Percentiles rank a stretch among this genome's conserved stretches.
phyloP scores from a whole-genome alignment of 2,888 invertebrate species.

The Metopia argyrocephala region DNA sequence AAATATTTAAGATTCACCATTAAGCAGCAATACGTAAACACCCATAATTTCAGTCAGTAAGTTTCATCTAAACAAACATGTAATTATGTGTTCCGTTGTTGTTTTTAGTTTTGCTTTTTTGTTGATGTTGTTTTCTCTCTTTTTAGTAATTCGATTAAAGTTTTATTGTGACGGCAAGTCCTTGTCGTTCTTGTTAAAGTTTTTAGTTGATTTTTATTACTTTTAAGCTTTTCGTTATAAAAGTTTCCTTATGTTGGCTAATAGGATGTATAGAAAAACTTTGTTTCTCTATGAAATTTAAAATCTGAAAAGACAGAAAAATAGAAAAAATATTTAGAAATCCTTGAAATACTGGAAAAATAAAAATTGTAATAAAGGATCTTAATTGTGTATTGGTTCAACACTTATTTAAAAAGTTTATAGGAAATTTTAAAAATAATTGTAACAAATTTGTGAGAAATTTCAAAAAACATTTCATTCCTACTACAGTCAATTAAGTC shows the following conservation, averaged over 20 bases:
- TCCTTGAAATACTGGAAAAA: too few relatives aligned
- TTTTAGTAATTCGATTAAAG: too few relatives aligned
- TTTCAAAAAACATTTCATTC: too few relatives aligned
- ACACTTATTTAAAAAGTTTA: too few relatives aligned
- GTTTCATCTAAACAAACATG: background rate
- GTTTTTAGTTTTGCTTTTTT: background rate
- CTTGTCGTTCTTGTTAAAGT: conserved; percentile 22
- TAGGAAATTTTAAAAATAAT: too few relatives aligned
- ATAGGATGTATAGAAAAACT: background rate
- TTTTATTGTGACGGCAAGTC: too few relatives aligned
- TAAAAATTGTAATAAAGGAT: too few relatives aligned
- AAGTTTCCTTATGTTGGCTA: background rate
- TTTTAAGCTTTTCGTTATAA: conserved; percentile 1
- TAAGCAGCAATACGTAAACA: conserved; percentile 43
- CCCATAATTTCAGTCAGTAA: conserved; percentile 34
- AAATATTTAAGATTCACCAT: conserved; percentile 26
- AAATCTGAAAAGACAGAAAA: conserved; percentile 28
- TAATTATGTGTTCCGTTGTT: background rate
- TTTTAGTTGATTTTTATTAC: conserved; percentile 2
- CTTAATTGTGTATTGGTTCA: too few relatives aligned
- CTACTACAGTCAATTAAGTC: too few relatives aligned
- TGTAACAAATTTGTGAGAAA: too few relatives aligned
- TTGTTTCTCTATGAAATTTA: background rate
- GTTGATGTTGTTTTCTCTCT: background rate
- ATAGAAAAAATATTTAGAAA: background rate